Conservation (phyloP, 2,888 invertebrate genomes). For the Biston betularia region DNA sequence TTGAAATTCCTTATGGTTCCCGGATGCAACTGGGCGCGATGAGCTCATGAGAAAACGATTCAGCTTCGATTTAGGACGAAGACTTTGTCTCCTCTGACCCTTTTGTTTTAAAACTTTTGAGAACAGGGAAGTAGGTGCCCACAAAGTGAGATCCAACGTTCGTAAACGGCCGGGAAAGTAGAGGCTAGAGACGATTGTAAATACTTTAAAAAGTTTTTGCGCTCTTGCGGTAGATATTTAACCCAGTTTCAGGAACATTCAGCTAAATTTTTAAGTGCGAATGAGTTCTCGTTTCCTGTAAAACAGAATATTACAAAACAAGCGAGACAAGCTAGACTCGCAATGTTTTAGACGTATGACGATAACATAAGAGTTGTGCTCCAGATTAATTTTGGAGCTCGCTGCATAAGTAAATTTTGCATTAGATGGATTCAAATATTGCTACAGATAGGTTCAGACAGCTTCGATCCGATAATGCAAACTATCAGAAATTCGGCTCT, state of each 20-base stretch:
- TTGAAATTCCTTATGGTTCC: conserved; percentile 34
- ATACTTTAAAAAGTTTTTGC: conserved; percentile 14
- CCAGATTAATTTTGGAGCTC: conserved; percentile 14
- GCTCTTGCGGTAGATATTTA: conserved; percentile 9
- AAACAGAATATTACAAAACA: conserved; percentile 24
- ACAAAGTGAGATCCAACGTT: conserved; percentile 33
- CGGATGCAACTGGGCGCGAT: conserved; percentile 46
- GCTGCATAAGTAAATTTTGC: conserved; percentile 15
- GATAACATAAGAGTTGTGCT: conserved; percentile 13
- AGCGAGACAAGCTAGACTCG: neutral
- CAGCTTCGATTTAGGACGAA: conserved; percentile 38
- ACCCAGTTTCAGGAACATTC: conserved; percentile 5
- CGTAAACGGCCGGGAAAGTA: conserved; percentile 18
- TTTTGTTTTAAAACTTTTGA: conserved; percentile 37
- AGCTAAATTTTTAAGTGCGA: conserved; percentile 1
- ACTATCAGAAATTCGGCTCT: conserved; percentile 33
- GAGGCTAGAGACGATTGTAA: conserved; percentile 7
- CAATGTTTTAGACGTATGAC: conserved; percentile 14
- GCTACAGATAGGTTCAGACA: conserved; percentile 16
- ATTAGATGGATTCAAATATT: conserved; percentile 29
- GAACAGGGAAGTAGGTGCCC: conserved; percentile 31
- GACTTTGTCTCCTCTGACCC: conserved; percentile 44
- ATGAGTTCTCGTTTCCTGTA: conserved; percentile 20
- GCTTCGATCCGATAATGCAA: conserved; percentile 20
- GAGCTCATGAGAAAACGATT: conserved; percentile 44